Percentiles rank a stretch among this genome's conserved stretches.
These are phyloP conservation scores for Oryzias sinensis DNA, from an alignment of 2,797 vertebrate species.

Conservation along the genomic window DNA sequence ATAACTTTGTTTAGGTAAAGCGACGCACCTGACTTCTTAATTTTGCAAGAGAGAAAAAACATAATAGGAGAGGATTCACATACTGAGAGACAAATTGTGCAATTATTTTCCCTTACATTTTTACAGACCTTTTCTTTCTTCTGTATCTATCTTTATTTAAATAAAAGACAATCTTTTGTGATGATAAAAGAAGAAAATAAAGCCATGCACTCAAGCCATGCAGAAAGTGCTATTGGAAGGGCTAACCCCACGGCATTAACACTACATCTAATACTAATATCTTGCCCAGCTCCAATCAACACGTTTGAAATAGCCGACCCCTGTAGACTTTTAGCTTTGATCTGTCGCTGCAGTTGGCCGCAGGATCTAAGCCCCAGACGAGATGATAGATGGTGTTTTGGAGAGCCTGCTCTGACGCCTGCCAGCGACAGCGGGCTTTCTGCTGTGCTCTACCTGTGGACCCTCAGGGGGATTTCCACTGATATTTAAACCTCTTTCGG, in stretches of 20 bases:
- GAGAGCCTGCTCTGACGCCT: slow-evolving; percentile 50
- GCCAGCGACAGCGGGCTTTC: slow-evolving; percentile 59
- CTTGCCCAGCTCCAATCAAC: slow-evolving; percentile 6
- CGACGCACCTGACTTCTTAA: too few species aligned
- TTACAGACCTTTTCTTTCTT: too few species aligned
- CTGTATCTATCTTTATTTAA: too few species aligned
- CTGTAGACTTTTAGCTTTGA: slow-evolving; percentile 13
- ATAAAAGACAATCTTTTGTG: too few species aligned
- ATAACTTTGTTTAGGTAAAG: too few species aligned
- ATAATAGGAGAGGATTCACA: too few species aligned
- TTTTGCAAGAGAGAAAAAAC: too few species aligned
- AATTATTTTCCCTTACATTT: too few species aligned
- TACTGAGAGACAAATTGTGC: too few species aligned
- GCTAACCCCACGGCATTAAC: slow-evolving; percentile 5
- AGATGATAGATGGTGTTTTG: slow-evolving; percentile 54
- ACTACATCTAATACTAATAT: not conserved
- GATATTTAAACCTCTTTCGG: slow-evolving; percentile 58
- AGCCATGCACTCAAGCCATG: not conserved
- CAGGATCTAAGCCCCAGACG: slow-evolving; percentile 29
- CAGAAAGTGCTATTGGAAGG: not conserved
- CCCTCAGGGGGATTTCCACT: slow-evolving; percentile 49
- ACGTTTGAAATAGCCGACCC: slow-evolving; percentile 17
- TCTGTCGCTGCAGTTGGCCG: slow-evolving; percentile 4
- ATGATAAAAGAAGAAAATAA: too few species aligned
- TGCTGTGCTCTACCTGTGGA: slow-evolving; percentile 62